Percentiles rank a stretch among this genome's conserved stretches.
Conservation (phyloP, 2,113 vertebrate species). For the Apus apus region DNA sequence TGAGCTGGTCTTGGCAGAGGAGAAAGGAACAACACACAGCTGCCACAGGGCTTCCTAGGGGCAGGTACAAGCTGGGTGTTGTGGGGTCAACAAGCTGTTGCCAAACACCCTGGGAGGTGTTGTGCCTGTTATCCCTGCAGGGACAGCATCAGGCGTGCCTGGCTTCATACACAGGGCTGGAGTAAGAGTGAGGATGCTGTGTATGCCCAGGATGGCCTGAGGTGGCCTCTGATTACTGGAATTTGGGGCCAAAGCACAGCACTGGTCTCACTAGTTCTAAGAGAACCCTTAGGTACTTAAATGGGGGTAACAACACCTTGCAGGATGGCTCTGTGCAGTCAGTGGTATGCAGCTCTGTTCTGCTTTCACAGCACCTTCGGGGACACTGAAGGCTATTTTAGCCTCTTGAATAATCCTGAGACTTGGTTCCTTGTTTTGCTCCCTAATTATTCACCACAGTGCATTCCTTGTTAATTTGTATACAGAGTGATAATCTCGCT, state of each 20-base stretch:
- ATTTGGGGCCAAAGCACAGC: neutral
- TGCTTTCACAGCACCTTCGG: neutral
- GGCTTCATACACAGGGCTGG: neutral
- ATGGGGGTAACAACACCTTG: neutral
- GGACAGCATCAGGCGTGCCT: neutral
- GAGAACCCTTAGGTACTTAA: neutral
- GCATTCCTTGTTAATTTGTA: neutral
- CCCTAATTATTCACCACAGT: neutral
- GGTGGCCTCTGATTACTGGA: neutral
- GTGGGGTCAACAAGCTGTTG: neutral
- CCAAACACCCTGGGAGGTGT: neutral
- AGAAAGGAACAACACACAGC: neutral
- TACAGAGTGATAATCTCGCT: neutral
- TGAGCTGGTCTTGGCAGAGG: neutral
- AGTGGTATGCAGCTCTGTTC: neutral
- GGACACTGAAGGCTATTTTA: neutral
- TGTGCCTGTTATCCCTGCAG: neutral
- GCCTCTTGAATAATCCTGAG: neutral
- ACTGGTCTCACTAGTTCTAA: neutral
- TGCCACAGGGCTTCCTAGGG: rapidly evolving
- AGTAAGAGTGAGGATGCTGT: neutral
- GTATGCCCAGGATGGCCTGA: neutral
- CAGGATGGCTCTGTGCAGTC: neutral
- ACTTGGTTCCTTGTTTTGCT: neutral
- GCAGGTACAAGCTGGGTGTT: neutral